Conservation (phyloP, 2,888 invertebrate genomes). For the Drepanosiphum platanoidis region DNA sequence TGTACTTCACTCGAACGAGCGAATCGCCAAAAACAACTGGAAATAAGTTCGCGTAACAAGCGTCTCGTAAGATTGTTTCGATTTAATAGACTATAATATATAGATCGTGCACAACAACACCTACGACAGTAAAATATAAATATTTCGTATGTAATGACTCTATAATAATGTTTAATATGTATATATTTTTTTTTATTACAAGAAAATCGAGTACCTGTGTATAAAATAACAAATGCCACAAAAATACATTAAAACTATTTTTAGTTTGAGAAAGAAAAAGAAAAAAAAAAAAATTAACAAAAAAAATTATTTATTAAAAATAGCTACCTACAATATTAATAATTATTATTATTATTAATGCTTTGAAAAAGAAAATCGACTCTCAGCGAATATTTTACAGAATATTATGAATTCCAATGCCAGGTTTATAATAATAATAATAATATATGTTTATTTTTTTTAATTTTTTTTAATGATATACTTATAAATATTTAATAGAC, state of each 20-base stretch:
- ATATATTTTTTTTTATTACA: conserved; percentile 22
- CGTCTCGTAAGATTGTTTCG: no score
- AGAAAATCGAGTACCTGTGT: conserved; percentile 47
- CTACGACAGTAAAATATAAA: no score
- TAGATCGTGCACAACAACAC: no score
- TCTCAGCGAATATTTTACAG: neutral
- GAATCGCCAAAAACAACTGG: no score
- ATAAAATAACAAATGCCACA: conserved; percentile 52
- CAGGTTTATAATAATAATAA: neutral
- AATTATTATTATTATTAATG: neutral
- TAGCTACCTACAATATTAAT: conserved; percentile 7
- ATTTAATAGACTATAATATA: no score
- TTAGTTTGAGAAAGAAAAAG: neutral
- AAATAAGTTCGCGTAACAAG: no score
- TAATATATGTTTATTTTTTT: no score
- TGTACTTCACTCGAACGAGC: no score
- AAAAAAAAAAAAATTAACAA: neutral
- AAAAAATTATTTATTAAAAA: neutral
- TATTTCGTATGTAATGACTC: no score
- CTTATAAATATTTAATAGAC: neutral
- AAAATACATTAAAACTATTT: conserved; percentile 43
- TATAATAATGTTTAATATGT: neutral
- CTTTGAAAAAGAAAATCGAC: neutral
- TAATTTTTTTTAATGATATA: no score
- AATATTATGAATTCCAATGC: conserved; percentile 1